phyloP scores from a whole-genome alignment of 2,797 vertebrate genomes.

The Sylvia borin region DNA sequence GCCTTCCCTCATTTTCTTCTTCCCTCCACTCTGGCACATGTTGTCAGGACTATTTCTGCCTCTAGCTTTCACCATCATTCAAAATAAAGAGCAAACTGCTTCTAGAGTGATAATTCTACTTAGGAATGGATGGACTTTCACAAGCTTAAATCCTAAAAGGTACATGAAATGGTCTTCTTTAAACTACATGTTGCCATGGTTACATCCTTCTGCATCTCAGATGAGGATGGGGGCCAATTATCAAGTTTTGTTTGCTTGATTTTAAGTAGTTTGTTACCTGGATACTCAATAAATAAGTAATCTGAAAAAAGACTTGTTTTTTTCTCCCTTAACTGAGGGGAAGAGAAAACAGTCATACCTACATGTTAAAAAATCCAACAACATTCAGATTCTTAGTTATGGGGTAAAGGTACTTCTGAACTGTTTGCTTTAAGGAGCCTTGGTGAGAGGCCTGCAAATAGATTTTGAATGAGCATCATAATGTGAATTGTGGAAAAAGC shows the following conservation, averaged over 20 bases:
- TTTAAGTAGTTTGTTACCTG: slow-evolving; percentile 83
- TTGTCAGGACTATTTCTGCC: slow-evolving; percentile 54
- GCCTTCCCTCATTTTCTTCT: not conserved
- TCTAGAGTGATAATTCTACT: slow-evolving; percentile 69
- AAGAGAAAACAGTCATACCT: slow-evolving; percentile 59
- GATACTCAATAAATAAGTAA: slow-evolving; percentile 80
- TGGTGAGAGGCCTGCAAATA: not conserved
- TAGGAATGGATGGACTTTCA: slow-evolving; percentile 70
- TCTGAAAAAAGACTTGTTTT: slow-evolving; percentile 65
- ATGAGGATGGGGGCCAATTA: slow-evolving; percentile 78
- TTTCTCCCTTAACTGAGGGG: slow-evolving; percentile 54
- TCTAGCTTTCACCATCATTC: slow-evolving; percentile 40
- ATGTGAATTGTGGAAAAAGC: not conserved
- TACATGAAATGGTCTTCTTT: slow-evolving; percentile 69
- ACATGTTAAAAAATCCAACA: not conserved
- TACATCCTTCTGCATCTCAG: slow-evolving; percentile 74
- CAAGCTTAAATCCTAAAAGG: slow-evolving; percentile 75
- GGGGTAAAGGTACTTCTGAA: slow-evolving; percentile 30
- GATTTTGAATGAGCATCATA: not conserved
- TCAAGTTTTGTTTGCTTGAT: slow-evolving; percentile 80
- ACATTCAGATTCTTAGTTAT: slow-evolving; percentile 16
- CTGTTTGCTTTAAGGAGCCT: slow-evolving; percentile 23
- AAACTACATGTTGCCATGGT: slow-evolving; percentile 75
- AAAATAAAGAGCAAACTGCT: slow-evolving; percentile 69
- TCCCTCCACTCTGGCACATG: not conserved